phyloP scores from a whole-genome alignment of 2,888 invertebrate genomes.

The Lasiommata megera region DNA sequence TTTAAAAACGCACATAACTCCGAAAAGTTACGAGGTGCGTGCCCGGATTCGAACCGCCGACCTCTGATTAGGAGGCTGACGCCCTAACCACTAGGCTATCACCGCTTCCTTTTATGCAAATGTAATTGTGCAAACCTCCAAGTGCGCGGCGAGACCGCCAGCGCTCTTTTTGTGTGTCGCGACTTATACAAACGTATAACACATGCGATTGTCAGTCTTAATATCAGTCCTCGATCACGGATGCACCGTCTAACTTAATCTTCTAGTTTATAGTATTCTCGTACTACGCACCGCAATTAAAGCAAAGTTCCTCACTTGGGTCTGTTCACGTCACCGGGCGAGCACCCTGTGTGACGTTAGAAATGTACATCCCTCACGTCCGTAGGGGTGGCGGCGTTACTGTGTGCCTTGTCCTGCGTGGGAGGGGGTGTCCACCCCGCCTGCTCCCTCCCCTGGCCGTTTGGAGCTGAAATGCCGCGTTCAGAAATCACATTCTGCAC shows the following conservation, averaged over 20 bases:
- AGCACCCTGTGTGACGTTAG: constrained; percentile 54
- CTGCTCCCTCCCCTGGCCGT: constrained; percentile 68
- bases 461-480: constrained; percentile 62
- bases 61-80: too few species aligned
- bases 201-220: constrained; percentile 77
- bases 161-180: not conserved
- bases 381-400: constrained; percentile 90
- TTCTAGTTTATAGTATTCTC: constrained; percentile 76
- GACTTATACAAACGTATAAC: constrained; percentile 59
- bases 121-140: not conserved
- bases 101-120: too few species aligned
- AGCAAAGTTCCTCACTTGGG: constrained; percentile 46
- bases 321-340: constrained; percentile 22
- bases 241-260: constrained; percentile 56
- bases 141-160: not conserved
- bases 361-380: constrained; percentile 93
- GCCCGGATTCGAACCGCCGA: too few species aligned
- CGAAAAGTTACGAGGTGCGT: too few species aligned
- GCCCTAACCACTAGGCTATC: too few species aligned
- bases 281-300: constrained; percentile 74
- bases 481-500: constrained; percentile 82
- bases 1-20: too few species aligned
- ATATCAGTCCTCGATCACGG: constrained; percentile 76
- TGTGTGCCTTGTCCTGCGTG: constrained; percentile 82
- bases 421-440: constrained; percentile 72